A percentile compares a stretch with the other conserved stretches of the same genome.
Conservation (phyloP, 2,113 vertebrate species). For the Picathartes gymnocephalus region DNA sequence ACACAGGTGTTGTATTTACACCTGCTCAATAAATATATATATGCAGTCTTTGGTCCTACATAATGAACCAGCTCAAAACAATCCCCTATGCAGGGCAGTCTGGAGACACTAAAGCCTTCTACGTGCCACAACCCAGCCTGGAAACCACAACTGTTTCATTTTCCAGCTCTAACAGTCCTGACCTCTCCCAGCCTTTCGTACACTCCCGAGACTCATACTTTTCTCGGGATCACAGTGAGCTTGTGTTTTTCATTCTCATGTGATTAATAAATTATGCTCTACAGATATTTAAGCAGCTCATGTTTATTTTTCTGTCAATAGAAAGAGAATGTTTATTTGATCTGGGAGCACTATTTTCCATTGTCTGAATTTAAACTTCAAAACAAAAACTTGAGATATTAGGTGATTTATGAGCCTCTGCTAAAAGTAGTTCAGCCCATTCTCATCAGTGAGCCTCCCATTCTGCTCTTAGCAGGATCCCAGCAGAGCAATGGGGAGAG, state of each 20-base stretch:
- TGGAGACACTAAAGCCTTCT: background rate
- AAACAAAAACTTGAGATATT: background rate
- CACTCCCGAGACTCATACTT: constrained; percentile 1
- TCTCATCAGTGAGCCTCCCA: background rate
- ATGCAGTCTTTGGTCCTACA: background rate
- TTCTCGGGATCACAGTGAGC: background rate
- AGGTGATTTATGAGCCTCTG: background rate
- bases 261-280: constrained; percentile 51
- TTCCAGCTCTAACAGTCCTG: background rate
- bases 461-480: background rate
- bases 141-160: background rate
- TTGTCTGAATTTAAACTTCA: constrained; percentile 45
- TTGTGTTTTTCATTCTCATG: constrained; percentile 27
- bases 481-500: background rate
- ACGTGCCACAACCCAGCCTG: background rate
- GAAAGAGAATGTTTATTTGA: constrained; percentile 46
- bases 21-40: background rate
- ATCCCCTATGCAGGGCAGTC: background rate
- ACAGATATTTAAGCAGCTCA: constrained; percentile 23
- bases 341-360: constrained; percentile 29
- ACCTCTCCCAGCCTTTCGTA: constrained; percentile 10
- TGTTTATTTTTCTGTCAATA: constrained; percentile 47
- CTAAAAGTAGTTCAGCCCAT: background rate
- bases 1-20: background rate
- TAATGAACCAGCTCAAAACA: background rate